A percentile compares a stretch with the other conserved stretches of the same genome.
phyloP scores from a whole-genome alignment of 2,888 invertebrate species.

The Agonum fuliginosum region DNA sequence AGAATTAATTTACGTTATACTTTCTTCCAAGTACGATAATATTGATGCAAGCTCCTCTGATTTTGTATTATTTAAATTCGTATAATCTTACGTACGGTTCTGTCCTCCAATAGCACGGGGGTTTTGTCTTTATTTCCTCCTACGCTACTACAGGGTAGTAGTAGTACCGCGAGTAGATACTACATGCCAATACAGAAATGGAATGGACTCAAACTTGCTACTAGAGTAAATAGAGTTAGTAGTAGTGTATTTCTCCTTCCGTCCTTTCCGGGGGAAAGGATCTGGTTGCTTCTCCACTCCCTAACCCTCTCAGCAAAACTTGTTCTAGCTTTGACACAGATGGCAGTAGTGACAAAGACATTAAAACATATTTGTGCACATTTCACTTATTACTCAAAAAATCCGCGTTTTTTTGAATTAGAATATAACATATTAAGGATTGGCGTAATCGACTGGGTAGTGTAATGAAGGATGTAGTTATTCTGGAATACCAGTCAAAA shows the following conservation, averaged over 20 bases:
- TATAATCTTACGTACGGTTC: not conserved
- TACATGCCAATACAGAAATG: constrained; percentile 68
- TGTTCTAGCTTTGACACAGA: not conserved
- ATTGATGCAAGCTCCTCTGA: too few relatives aligned
- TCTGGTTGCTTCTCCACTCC: constrained; percentile 47
- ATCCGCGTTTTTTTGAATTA: too few relatives aligned
- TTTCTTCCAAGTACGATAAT: too few relatives aligned
- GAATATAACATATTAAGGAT: too few relatives aligned
- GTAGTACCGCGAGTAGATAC: constrained; percentile 60
- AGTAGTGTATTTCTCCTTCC: constrained; percentile 67
- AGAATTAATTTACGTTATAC: too few relatives aligned
- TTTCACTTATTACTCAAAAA: too few relatives aligned
- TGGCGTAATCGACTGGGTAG: too few relatives aligned
- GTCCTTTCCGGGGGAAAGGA: not conserved
- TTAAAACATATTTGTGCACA: too few relatives aligned
- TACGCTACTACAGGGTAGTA: constrained; percentile 41
- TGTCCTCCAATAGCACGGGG: not conserved
- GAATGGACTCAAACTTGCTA: constrained; percentile 66
- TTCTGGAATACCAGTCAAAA: too few relatives aligned
- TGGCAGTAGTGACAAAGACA: not conserved
- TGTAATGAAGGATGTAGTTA: too few relatives aligned
- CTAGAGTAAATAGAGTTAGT: constrained; percentile 70
- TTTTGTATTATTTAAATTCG: not conserved
- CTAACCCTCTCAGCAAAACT: not conserved
- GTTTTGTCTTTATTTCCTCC: not conserved